A percentile compares a stretch with the other conserved stretches of the same genome.
Evolutionary conservation across 2,888 invertebrate species (phyloP).

Genomic region (Schrankia costaestrigalis): DNA sequence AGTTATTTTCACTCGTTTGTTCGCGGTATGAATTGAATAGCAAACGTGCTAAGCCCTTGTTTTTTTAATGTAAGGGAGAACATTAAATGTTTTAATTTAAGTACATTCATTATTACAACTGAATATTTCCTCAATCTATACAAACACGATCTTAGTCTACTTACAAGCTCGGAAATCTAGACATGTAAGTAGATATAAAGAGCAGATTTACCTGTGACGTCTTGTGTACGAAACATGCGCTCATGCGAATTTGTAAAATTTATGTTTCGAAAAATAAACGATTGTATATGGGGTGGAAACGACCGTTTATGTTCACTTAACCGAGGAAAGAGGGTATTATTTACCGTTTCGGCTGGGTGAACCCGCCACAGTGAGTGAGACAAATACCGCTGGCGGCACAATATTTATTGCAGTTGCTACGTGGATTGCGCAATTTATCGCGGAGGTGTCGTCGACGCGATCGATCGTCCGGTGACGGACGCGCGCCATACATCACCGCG

Average conservation of each 20-base stretch:
- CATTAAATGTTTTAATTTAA: conserved; percentile 16
- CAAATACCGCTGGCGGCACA: conserved; percentile 72
- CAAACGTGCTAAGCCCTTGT: conserved; percentile 38
- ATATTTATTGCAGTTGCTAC: conserved; percentile 78
- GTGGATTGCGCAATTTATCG: conserved; percentile 80
- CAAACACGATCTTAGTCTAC: background rate
- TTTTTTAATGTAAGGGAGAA: conserved; percentile 20
- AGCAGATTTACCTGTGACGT: conserved; percentile 43
- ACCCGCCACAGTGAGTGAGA: conserved; percentile 78
- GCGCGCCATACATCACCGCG: conserved; percentile 71
- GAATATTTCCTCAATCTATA: too few relatives aligned
- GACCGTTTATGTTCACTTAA: conserved; percentile 81
- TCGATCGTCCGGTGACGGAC: conserved; percentile 74
- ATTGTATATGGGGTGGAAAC: conserved; percentile 81
- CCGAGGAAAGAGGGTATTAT: conserved; percentile 81
- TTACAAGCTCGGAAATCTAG: conserved; percentile 17
- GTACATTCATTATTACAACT: too few relatives aligned
- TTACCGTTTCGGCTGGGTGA: conserved; percentile 79
- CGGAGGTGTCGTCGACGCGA: conserved; percentile 73
- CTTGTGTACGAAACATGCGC: conserved; percentile 53
- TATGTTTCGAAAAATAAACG: conserved; percentile 79
- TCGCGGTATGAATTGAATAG: conserved; percentile 51
- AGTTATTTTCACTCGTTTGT: conserved; percentile 70
- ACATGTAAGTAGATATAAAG: conserved; percentile 19
- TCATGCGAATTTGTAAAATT: conserved; percentile 73